Evolutionary conservation across 2,113 vertebrate species (phyloP), one percentile per base, ranked within the genome.

Genomic region (Dendrocopos noguchii): DNA sequence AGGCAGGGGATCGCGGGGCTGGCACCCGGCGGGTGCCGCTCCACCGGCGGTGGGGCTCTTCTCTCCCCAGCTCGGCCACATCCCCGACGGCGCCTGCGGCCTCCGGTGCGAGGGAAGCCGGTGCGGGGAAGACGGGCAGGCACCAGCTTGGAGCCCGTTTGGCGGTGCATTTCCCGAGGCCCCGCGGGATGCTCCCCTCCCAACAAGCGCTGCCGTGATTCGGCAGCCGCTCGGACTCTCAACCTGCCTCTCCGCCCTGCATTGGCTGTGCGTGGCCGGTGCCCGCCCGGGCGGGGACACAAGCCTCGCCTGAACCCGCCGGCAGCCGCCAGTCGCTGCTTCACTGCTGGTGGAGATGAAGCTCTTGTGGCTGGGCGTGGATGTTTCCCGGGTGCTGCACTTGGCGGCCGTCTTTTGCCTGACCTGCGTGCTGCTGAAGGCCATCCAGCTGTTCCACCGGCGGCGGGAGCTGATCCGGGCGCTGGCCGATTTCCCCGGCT

Each of bases 401-500:
- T 91, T 98, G 79, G 89, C 86, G 3, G 91, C 76, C 27, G 96
- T 97, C 16, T 94, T 98, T 34, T 96, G 97, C 92, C 65, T 98
- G 44, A 91, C 96, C 6, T 93, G 93, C 29, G 72, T 97, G 31
- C 79, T 97, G 72, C 73, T 98, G 56, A 97, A 98, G 83, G 68
- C 96, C 44, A 78, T 96, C 56, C 77, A 80, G 80, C 95, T 98
- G 39, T 87, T 97, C 52, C 72, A 96, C 16, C 85, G 96, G 47
- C 97, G 97, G 27, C 96, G 93, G 85, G 96, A 85, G 81, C 88
- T 98, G 81, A 82, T 95, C 65, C 87, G 84, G 29, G 96, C 95
- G 9, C 70, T 99, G 82, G 95, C 97, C 27, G 83, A 52, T 12
- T 99, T 98, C 68, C 97, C 98, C 14, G 98, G 98, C 3, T 95